phyloP scores from a whole-genome alignment of 2,888 invertebrate genomes.

The Hydraecia micacea region DNA sequence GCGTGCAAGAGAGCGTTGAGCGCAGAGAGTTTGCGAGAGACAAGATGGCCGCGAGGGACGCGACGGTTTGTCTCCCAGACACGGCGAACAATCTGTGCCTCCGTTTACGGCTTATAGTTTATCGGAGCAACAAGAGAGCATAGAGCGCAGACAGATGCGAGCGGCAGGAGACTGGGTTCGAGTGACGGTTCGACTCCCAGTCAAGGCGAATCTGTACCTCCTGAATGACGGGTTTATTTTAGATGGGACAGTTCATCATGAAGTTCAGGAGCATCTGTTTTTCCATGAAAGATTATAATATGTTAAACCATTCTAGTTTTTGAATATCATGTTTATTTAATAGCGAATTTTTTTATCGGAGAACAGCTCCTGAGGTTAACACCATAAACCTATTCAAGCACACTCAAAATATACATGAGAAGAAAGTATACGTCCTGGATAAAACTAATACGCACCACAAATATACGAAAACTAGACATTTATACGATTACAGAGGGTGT shows the following conservation, averaged over 20 bases:
- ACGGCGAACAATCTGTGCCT: too few relatives aligned
- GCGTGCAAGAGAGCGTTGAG: background rate
- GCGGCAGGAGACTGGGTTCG: too few relatives aligned
- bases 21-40: background rate
- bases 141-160: background rate
- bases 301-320: background rate
- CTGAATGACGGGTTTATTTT: too few relatives aligned
- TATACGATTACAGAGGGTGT: conserved; percentile 42
- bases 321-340: background rate
- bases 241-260: background rate
- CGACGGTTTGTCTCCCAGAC: too few relatives aligned
- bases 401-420: conserved; percentile 2
- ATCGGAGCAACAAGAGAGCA: background rate
- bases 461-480: conserved; percentile 41
- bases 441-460: conserved; percentile 25
- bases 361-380: background rate
- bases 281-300: background rate
- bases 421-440: background rate
- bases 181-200: too few relatives aligned
- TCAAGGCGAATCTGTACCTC: too few relatives aligned
- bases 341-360: background rate
- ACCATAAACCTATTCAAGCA: background rate
- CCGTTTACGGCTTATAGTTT: too few relatives aligned
- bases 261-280: background rate
- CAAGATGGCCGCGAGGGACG: background rate